phyloP scores from a whole-genome alignment of 2,888 invertebrate genomes.

The Cantharis lateralis region DNA sequence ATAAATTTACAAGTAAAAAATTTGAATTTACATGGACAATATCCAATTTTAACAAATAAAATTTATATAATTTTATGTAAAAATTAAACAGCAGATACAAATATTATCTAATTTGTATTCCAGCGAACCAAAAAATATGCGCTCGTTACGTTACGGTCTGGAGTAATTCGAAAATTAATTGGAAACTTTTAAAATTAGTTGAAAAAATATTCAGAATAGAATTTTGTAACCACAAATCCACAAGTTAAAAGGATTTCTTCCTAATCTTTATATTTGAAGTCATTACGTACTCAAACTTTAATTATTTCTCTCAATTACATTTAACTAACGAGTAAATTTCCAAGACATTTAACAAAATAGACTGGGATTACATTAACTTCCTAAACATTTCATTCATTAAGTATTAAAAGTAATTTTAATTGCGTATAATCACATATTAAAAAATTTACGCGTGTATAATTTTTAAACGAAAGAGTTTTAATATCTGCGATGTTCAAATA shows the following conservation, averaged over 20 bases:
- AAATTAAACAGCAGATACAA: background rate
- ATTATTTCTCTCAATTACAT: conserved; percentile 27
- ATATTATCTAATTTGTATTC: background rate
- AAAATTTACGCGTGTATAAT: background rate
- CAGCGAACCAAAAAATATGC: background rate
- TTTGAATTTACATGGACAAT: too few species aligned
- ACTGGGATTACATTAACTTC: background rate
- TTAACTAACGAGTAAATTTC: conserved; percentile 27
- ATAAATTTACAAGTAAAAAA: too few species aligned
- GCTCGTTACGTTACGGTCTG: background rate
- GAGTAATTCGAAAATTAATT: background rate
- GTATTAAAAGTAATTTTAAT: background rate
- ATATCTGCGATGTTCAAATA: background rate
- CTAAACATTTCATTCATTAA: background rate
- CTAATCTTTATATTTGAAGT: conserved; percentile 32
- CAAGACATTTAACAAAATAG: conserved; percentile 13
- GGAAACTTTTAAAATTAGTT: background rate
- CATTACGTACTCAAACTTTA: conserved; percentile 25
- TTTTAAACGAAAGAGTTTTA: background rate
- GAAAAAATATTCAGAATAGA: background rate
- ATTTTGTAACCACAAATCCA: background rate
- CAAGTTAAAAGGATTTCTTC: conserved; percentile 27
- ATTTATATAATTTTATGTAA: background rate
- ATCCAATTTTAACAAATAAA: background rate
- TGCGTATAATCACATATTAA: background rate